Conservation (phyloP, 2,888 invertebrate species). For the Vesta saturnalis region DNA sequence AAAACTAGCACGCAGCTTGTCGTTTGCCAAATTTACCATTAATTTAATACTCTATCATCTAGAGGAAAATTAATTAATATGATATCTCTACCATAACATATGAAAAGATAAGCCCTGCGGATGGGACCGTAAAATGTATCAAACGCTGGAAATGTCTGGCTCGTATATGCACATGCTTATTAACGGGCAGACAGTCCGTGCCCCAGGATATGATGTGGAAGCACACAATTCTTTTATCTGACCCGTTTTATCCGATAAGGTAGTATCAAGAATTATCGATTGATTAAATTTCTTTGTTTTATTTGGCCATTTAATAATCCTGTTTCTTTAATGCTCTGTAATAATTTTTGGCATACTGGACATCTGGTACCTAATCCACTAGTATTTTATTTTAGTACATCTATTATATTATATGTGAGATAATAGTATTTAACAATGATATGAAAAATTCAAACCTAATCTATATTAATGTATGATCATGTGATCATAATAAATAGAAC, state of each 20-base stretch:
- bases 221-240: slow-evolving; percentile 41
- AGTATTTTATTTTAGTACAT: too few species aligned
- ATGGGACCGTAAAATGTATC: slow-evolving; percentile 34
- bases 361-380: too few species aligned
- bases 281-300: slow-evolving; percentile 34
- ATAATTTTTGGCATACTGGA: too few species aligned
- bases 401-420: too few species aligned
- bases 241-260: slow-evolving; percentile 43
- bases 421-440: too few species aligned
- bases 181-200: slow-evolving; percentile 50
- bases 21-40: too few species aligned
- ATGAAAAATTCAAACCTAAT: too few species aligned
- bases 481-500: too few species aligned
- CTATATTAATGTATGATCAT: too few species aligned
- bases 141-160: slow-evolving; percentile 43
- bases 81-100: slow-evolving; percentile 18
- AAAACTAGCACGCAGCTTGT: too few species aligned
- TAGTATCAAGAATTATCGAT: slow-evolving; percentile 42
- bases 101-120: slow-evolving; percentile 26
- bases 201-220: slow-evolving; percentile 49
- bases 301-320: slow-evolving; percentile 1
- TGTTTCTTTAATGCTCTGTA: not conserved
- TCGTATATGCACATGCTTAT: slow-evolving; percentile 47
- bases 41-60: not conserved
- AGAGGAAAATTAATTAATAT: not conserved